Evolutionary conservation across 2,797 vertebrate genomes (phyloP), one percentile per base, ranked within the genome.

Genomic region (Pseudochirops corinnae): DNA sequence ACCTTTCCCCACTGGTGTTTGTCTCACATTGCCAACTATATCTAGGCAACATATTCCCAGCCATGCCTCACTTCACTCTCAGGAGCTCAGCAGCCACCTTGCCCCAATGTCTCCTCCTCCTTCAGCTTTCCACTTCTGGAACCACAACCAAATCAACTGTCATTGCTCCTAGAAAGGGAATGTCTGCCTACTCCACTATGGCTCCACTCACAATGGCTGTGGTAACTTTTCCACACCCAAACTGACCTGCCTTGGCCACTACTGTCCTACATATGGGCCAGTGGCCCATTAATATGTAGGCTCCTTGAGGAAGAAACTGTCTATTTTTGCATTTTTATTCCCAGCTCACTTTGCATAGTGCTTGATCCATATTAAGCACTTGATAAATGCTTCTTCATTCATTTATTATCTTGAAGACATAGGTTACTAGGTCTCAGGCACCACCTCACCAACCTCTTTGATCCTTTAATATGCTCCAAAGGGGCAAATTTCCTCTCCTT

Each of bases 401-500:
- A 26, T 46, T 46, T 21, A 11, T 82, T 46, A 82, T 26, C 18
- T 74, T 21, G n/a, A 74, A 39, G n/a, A 74, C 67, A 21, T 74
- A 74, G n/a, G 67, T 74, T 39, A 18, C n/a, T 74, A 39, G 16
- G 18, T 39, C n/a, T 21, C 58, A 60, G 58, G 29, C 5, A 67
- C 13, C 13, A 33, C 6, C 21, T 82, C 39, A 10, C 9, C 74
- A 82, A 82, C 9, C 18, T 82, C 39, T 82, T 6, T 26, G 0
- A 82, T 26, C 39, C 0, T 46, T 46, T 26, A 24, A 46, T 9
- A 82, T 26, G 21, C 74, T 31, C 39, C 21, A 46, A 46, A 96
- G 97, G 96, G 46, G 92, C 33, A 26, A 93, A 97, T 95, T 97
- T 98, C 97, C 96, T 97, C 94, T 95, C 13, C 56, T 13, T 92